Percentiles rank a stretch among this genome's conserved stretches.
Evolutionary conservation across 2,113 vertebrate species (phyloP).

Genomic region (Barnardius zonarius): DNA sequence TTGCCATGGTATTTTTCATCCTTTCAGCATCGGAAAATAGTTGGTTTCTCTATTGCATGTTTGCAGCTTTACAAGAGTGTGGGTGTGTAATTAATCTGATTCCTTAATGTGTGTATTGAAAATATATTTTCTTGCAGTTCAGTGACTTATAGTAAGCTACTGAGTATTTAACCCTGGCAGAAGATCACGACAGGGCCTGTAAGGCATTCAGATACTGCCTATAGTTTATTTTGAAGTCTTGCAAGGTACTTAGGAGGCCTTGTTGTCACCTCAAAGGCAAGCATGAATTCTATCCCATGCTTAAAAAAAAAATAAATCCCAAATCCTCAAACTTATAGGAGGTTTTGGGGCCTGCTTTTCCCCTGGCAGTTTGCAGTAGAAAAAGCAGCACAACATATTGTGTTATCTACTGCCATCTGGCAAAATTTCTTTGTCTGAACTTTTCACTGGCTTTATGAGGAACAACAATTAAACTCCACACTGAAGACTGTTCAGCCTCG

Average conservation of each 20-base stretch:
- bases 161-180: not conserved
- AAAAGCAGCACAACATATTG: conserved; percentile 5
- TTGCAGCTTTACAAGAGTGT: not conserved
- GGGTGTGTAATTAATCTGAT: not conserved
- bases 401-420: conserved; percentile 46
- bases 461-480: not conserved
- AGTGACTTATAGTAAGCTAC: not conserved
- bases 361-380: not conserved
- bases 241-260: not conserved
- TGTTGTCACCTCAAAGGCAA: not conserved
- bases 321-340: not conserved
- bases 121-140: not conserved
- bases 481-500: not conserved
- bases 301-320: not conserved
- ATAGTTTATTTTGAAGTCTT: not conserved
- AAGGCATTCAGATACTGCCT: not conserved
- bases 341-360: not conserved
- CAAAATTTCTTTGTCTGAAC: conserved; percentile 17
- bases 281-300: not conserved
- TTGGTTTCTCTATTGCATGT: not conserved
- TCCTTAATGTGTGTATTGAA: not conserved
- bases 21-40: not conserved
- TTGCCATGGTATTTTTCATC: conserved; percentile 41
- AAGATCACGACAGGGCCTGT: not conserved
- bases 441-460: conserved; percentile 33